phyloP scores from a whole-genome alignment of 2,113 vertebrate species.

The Callaeas wilsoni region DNA sequence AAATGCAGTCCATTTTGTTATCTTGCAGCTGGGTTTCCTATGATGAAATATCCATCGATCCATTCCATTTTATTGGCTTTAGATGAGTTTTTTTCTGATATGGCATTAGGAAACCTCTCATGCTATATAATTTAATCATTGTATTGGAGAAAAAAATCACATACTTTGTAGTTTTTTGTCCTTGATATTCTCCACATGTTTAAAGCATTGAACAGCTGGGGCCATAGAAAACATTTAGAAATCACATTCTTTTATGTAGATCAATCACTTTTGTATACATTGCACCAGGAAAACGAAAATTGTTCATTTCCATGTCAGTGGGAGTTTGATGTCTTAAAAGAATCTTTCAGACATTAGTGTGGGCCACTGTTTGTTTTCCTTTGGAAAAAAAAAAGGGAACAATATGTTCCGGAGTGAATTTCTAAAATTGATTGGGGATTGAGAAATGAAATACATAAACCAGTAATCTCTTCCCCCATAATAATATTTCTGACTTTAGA shows the following conservation, averaged over 20 bases:
- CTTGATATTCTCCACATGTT: conserved; percentile 13
- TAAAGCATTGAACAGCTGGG: conserved; percentile 6
- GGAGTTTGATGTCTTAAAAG: background rate
- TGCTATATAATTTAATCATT: background rate
- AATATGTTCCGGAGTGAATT: background rate
- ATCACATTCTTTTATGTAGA: conserved; percentile 11
- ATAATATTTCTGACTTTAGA: background rate
- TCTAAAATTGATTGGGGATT: background rate
- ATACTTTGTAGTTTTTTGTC: conserved; percentile 7
- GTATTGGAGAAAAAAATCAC: background rate
- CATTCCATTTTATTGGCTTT: background rate
- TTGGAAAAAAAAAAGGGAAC: background rate
- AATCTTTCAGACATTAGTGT: background rate
- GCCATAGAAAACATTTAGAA: conserved; percentile 26
- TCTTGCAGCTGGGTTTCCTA: conserved; percentile 28
- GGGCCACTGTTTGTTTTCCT: background rate
- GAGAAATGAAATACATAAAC: background rate
- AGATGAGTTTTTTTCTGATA: conserved; percentile 14
- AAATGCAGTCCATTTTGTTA: background rate
- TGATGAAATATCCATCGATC: conserved; percentile 45
- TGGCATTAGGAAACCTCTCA: background rate
- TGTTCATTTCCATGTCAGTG: background rate
- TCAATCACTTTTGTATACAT: conserved; percentile 38
- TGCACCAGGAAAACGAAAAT: background rate
- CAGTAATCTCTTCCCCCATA: background rate